These are phyloP conservation scores for Sminthurides bifidus DNA, from an alignment of 1,140 invertebrate species.

Conservation along the genomic window DNA sequence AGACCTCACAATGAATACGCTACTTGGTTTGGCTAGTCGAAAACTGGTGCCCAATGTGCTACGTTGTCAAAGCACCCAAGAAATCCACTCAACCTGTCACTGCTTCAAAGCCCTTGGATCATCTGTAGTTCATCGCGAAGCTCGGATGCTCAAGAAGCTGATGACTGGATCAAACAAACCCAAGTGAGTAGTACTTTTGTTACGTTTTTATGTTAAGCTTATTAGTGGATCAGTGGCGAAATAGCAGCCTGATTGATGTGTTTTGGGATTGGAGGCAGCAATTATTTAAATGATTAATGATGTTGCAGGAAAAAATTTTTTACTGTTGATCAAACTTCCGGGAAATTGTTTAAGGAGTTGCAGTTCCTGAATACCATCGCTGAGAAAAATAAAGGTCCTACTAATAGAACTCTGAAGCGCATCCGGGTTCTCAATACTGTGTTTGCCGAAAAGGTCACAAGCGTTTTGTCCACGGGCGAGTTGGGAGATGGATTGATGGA, in stretches of 20 bases:
- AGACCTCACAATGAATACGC: no score
- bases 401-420: slow-evolving; percentile 35
- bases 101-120: no score
- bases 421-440: slow-evolving; percentile 56
- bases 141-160: slow-evolving; percentile 25
- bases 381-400: not conserved
- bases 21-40: not conserved
- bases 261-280: not conserved
- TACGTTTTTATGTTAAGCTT: not conserved
- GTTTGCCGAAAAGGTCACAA: slow-evolving; percentile 66
- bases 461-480: slow-evolving; percentile 56
- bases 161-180: slow-evolving; percentile 20
- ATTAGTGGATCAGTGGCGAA: not conserved
- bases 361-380: not conserved
- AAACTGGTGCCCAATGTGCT: not conserved
- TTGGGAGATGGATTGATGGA: slow-evolving; percentile 46
- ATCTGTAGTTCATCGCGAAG: slow-evolving; percentile 1
- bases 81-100: no score
- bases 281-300: not conserved
- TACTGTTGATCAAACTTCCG: slow-evolving; percentile 9
- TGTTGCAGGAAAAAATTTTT: slow-evolving; percentile 23
- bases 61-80: no score
- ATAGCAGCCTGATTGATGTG: not conserved
- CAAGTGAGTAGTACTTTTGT: slow-evolving; percentile 7
- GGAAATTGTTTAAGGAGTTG: slow-evolving; percentile 18